These are phyloP conservation scores for Drosophila ohnishii DNA, from an alignment of 1,140 invertebrate species.

Conservation along the genomic window DNA sequence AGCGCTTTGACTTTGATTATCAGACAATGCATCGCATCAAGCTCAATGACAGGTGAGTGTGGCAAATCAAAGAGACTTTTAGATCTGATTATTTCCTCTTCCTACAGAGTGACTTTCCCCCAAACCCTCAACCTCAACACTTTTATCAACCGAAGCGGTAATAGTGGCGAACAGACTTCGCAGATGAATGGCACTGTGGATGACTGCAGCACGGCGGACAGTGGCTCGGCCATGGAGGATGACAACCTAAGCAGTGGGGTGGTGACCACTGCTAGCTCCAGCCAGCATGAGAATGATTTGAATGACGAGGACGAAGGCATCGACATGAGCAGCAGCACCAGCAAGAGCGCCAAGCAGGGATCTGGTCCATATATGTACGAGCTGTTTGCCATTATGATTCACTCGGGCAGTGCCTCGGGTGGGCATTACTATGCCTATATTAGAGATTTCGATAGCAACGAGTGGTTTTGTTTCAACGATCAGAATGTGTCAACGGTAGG, in stretches of 20 bases:
- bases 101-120: conserved; percentile 91
- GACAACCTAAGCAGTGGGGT: conserved; percentile 84
- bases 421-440: conserved; percentile 98
- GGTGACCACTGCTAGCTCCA: conserved; percentile 76
- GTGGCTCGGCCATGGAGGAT: conserved; percentile 87
- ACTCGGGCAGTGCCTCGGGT: conserved; percentile 95
- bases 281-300: conserved; percentile 78
- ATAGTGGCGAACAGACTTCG: conserved; percentile 43
- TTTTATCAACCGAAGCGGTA: conserved; percentile 84
- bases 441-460: conserved; percentile 90
- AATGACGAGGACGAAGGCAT: conserved; percentile 87
- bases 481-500: conserved; percentile 87
- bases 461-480: conserved; percentile 94
- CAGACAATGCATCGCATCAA: conserved; percentile 93
- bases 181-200: conserved; percentile 83
- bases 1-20: conserved; percentile 96
- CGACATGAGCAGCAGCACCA: conserved; percentile 86
- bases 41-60: conserved; percentile 93
- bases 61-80: neutral
- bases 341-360: conserved; percentile 69
- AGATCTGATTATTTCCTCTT: conserved; percentile 17
- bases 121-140: conserved; percentile 92
- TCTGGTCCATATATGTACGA: conserved; percentile 92
- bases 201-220: conserved; percentile 89
- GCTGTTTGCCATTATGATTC: conserved; percentile 96